phyloP scores from a whole-genome alignment of 2,113 vertebrate genomes.

The Hippocampus abdominalis region DNA sequence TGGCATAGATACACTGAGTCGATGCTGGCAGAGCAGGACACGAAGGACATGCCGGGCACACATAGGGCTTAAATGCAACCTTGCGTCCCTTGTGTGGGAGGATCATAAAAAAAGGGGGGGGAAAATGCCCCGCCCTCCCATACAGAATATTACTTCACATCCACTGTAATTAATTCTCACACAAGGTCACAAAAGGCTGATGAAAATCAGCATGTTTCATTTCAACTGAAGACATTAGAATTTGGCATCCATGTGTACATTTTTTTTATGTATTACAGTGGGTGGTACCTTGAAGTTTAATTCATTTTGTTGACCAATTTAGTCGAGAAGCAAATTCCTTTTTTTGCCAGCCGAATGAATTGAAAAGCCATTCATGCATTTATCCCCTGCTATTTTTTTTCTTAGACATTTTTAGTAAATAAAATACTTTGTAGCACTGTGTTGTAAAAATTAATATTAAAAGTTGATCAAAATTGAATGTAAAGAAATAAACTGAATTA shows the following conservation, averaged over 20 bases:
- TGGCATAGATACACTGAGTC: conserved; percentile 28
- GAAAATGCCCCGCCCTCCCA: conserved; percentile 25
- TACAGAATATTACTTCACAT: conserved; percentile 41
- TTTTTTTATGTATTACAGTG: not conserved
- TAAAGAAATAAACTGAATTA: too few relatives aligned
- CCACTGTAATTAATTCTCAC: conserved; percentile 40
- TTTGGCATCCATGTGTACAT: not conserved
- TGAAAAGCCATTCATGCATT: too few relatives aligned
- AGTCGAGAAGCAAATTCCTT: not conserved
- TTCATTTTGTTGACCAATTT: not conserved
- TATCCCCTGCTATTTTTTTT: too few relatives aligned
- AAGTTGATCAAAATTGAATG: too few relatives aligned
- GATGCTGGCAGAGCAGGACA: conserved; percentile 42
- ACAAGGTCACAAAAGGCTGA: conserved; percentile 25
- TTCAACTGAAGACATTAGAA: not conserved
- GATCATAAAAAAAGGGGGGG: not conserved
- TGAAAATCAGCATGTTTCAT: conserved; percentile 5
- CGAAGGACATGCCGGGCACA: conserved; percentile 47
- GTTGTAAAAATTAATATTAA: too few relatives aligned
- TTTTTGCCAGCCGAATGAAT: too few relatives aligned
- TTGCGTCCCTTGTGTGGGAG: conserved; percentile 32
- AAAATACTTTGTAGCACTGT: too few relatives aligned
- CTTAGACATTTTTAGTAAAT: too few relatives aligned
- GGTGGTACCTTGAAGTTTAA: too few relatives aligned
- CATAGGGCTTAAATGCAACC: conserved; percentile 63